These are phyloP conservation scores for Ameiurus melas DNA, from an alignment of 2,113 vertebrate genomes.

Conservation along the genomic window DNA sequence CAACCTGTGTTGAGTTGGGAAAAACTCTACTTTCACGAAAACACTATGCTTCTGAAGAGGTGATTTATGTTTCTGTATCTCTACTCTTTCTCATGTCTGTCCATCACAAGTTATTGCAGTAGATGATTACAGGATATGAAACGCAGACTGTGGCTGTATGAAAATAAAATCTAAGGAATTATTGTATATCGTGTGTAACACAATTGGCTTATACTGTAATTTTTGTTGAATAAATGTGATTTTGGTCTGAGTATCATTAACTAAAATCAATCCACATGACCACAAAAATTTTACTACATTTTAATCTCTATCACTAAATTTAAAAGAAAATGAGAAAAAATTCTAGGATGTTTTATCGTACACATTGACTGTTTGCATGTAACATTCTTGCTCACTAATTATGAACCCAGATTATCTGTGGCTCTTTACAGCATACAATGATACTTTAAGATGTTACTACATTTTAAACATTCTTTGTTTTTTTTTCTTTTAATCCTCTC, in stretches of 20 bases:
- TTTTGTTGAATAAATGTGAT: background rate
- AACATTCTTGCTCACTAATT: background rate
- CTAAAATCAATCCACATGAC: background rate
- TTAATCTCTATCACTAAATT: background rate
- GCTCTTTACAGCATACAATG: background rate
- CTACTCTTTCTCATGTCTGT: background rate
- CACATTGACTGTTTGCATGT: background rate
- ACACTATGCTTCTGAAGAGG: slow-evolving; percentile 94
- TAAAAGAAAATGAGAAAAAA: background rate
- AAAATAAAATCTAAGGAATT: background rate
- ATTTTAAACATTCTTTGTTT: background rate
- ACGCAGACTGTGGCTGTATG: background rate
- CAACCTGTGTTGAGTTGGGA: slow-evolving; percentile 90
- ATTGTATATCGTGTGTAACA: background rate
- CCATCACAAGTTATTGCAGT: background rate
- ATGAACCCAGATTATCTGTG: background rate
- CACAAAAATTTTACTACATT: background rate
- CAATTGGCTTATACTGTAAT: background rate
- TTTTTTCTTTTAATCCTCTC: background rate
- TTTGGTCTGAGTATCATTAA: background rate
- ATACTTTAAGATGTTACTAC: background rate
- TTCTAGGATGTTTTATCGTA: background rate
- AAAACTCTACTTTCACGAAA: slow-evolving; percentile 89
- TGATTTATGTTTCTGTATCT: slow-evolving; percentile 53
- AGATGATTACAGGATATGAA: background rate